phyloP scores from a whole-genome alignment of 2,797 vertebrate genomes.

The Prunella strophiata region DNA sequence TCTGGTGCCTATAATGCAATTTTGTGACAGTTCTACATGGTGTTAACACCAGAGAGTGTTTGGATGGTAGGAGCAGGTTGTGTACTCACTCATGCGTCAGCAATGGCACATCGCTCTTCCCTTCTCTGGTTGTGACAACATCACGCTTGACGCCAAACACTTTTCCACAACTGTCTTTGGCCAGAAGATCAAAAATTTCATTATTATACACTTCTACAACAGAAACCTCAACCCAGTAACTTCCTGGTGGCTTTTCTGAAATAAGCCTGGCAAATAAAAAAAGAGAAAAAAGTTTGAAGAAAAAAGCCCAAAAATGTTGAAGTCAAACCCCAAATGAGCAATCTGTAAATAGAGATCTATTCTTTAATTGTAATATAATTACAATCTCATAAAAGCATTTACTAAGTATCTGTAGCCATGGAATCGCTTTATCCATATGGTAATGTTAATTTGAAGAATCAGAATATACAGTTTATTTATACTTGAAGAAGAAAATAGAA shows the following conservation, averaged over 20 bases:
- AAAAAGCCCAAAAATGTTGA: not conserved
- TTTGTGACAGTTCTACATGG: not conserved
- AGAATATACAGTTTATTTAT: not conserved
- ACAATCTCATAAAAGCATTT: not conserved
- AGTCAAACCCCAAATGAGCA: not conserved
- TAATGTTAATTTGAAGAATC: not conserved
- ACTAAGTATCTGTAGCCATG: not conserved
- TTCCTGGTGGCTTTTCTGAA: conserved; percentile 79
- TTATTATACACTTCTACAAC: conserved; percentile 89
- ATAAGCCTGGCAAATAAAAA: conserved; percentile 78
- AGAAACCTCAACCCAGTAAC: conserved; percentile 81
- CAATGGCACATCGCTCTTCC: conserved; percentile 74
- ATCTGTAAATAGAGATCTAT: not conserved
- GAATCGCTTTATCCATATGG: not conserved
- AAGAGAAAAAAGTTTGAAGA: not conserved
- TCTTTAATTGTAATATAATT: not conserved
- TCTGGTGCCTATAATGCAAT: not conserved
- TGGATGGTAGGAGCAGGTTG: not conserved
- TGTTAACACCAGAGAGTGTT: not conserved
- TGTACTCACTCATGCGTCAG: conserved; percentile 81
- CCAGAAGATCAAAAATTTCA: conserved; percentile 86
- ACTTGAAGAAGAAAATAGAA: not conserved
- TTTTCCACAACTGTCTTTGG: conserved; percentile 73
- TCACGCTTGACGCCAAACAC: conserved; percentile 72
- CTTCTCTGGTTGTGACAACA: conserved; percentile 78